Evolutionary conservation across 2,113 vertebrate species (phyloP).

Genomic region (Poecile atricapillus): DNA sequence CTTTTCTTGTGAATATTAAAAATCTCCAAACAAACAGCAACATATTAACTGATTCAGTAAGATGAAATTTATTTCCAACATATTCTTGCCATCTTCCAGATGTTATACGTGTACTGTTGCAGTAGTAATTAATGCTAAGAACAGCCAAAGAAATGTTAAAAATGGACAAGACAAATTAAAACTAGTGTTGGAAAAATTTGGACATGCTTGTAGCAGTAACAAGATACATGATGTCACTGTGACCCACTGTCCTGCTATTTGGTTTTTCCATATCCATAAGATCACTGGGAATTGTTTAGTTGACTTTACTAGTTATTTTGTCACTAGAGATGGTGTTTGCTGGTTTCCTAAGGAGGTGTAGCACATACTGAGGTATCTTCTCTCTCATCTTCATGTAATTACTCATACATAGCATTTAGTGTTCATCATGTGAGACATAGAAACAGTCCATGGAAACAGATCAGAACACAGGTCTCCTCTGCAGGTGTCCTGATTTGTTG

Average conservation of each 20-base stretch:
- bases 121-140: not conserved
- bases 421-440: not conserved
- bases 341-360: not conserved
- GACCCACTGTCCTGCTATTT: not conserved
- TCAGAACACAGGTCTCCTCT: not conserved
- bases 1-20: not conserved
- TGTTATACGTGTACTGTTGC: not conserved
- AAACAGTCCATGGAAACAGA: not conserved
- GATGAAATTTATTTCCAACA: not conserved
- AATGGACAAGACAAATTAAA: not conserved
- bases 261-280: not conserved
- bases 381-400: not conserved
- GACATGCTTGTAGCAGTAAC: not conserved
- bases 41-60: not conserved
- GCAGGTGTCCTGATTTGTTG: not conserved
- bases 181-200: not conserved
- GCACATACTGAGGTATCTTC: not conserved
- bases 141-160: not conserved
- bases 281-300: not conserved
- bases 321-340: not conserved
- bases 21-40: not conserved
- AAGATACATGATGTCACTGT: not conserved
- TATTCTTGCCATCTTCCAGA: not conserved
- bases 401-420: not conserved
- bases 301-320: not conserved